Evolutionary conservation across 2,113 vertebrate genomes (phyloP).

Genomic region (Syngnathus typhle): DNA sequence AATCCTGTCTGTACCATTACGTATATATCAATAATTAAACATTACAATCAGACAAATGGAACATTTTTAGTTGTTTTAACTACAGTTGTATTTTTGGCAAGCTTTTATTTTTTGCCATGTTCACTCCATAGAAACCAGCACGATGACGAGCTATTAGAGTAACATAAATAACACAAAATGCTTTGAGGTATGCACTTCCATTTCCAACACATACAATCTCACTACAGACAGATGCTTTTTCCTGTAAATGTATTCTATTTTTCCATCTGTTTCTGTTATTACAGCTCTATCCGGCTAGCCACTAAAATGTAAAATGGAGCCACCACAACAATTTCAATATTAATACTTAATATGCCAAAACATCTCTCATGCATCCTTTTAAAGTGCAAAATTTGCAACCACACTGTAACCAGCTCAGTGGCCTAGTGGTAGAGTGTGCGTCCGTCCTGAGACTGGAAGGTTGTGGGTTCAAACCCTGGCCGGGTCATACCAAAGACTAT

Average conservation of each 20-base stretch:
- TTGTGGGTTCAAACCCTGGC: too few species aligned
- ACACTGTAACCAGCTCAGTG: too few species aligned
- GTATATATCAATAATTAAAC: slow-evolving; percentile 57
- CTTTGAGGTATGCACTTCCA: slow-evolving; percentile 25
- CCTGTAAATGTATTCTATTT: slow-evolving; percentile 18
- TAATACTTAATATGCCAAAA: slow-evolving; percentile 54
- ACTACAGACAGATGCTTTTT: slow-evolving; percentile 14
- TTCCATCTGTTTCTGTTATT: slow-evolving; percentile 56
- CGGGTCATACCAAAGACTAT: too few species aligned
- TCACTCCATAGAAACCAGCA: slow-evolving; percentile 20
- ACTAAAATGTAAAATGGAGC: slow-evolving; percentile 42
- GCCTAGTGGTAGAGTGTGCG: too few species aligned
- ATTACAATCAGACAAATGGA: slow-evolving; percentile 61
- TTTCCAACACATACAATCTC: slow-evolving; percentile 18
- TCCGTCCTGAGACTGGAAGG: too few species aligned
- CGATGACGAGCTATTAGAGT: slow-evolving; percentile 35
- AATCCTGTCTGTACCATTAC: neutral
- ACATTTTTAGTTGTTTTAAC: slow-evolving; percentile 42
- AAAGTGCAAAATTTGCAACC: too few species aligned
- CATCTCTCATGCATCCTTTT: slow-evolving; percentile 41
- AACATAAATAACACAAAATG: slow-evolving; percentile 15
- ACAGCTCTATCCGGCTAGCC: slow-evolving; percentile 21
- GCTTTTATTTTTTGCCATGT: slow-evolving; percentile 42
- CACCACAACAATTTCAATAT: slow-evolving; percentile 44
- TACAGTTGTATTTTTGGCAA: slow-evolving; percentile 61